Percentiles rank a stretch among this genome's conserved stretches.
Evolutionary conservation across 2,797 vertebrate species (phyloP).

Genomic region (Tachyglossus aculeatus): DNA sequence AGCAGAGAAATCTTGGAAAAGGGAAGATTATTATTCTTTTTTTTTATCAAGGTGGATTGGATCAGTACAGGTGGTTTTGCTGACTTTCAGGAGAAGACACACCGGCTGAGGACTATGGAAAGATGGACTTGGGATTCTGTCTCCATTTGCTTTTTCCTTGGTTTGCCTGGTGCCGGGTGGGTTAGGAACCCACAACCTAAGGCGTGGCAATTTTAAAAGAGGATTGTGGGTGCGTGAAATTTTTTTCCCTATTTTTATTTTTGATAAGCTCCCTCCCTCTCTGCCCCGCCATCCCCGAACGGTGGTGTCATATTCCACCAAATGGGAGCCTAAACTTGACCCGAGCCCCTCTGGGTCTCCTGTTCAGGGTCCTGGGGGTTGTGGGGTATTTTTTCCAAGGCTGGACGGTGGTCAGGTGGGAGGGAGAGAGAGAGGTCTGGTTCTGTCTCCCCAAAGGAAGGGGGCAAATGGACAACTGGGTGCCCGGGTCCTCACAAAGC

Average conservation of each 20-base stretch:
- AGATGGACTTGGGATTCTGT: conserved; percentile 68
- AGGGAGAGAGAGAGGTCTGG: conserved; percentile 23
- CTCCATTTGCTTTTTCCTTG: not conserved
- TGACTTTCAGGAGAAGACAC: conserved; percentile 62
- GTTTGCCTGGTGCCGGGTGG: conserved; percentile 43
- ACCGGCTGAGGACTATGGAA: conserved; percentile 74
- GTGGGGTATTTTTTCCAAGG: too few relatives aligned
- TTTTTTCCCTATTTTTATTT: conserved; percentile 41
- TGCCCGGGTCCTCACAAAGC: too few relatives aligned
- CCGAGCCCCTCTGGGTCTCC: conserved; percentile 52
- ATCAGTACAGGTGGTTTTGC: conserved; percentile 80
- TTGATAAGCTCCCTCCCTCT: conserved; percentile 17
- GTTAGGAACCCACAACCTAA: conserved; percentile 43
- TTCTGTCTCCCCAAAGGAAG: conserved; percentile 58
- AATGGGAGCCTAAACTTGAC: conserved; percentile 71
- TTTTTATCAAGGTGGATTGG: conserved; percentile 69
- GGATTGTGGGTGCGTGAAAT: conserved; percentile 33
- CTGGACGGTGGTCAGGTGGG: conserved; percentile 54
- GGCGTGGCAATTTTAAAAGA: conserved; percentile 25
- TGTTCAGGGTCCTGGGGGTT: too few relatives aligned
- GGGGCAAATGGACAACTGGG: conserved; percentile 49
- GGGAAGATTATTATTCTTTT: conserved; percentile 26
- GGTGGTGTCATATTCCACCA: conserved; percentile 45
- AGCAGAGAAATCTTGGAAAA: conserved; percentile 62
- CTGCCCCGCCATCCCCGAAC: conserved; percentile 28